Conservation (phyloP, 2,797 vertebrate genomes). For the Sebastes goodei region DNA sequence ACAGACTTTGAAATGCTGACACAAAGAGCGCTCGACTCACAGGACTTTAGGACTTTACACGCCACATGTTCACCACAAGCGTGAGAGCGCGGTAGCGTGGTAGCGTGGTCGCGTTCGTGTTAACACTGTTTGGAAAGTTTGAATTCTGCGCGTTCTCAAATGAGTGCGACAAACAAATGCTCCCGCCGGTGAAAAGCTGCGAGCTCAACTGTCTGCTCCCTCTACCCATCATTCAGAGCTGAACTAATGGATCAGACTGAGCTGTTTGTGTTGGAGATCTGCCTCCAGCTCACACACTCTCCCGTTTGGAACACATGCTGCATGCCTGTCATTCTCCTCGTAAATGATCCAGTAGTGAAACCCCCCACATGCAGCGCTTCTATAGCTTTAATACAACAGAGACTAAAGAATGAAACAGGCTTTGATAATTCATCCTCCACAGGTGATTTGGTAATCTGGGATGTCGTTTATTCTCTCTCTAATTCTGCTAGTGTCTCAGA, state of each 20-base stretch:
- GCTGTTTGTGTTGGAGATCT: slow-evolving; percentile 63
- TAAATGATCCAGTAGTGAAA: slow-evolving; percentile 53
- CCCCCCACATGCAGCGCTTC: slow-evolving; percentile 19
- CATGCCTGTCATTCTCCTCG: slow-evolving; percentile 67
- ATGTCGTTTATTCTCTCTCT: slow-evolving; percentile 14
- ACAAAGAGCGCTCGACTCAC: background rate
- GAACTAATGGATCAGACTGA: slow-evolving; percentile 47
- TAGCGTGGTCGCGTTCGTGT: background rate
- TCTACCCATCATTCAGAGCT: slow-evolving; percentile 41
- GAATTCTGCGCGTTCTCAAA: slow-evolving; percentile 18
- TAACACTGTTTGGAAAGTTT: background rate
- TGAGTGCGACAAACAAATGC: slow-evolving; percentile 23
- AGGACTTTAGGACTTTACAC: background rate
- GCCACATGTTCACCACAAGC: background rate
- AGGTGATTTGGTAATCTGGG: slow-evolving; percentile 1
- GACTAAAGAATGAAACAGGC: background rate
- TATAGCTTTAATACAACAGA: background rate
- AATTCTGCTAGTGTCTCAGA: slow-evolving; percentile 37
- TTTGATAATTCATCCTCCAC: background rate
- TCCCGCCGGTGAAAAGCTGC: slow-evolving; percentile 33
- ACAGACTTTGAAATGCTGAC: background rate
- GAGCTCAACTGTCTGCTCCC: slow-evolving; percentile 29
- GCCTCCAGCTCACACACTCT: slow-evolving; percentile 44
- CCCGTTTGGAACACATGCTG: slow-evolving; percentile 62
- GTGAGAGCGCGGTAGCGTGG: background rate